phyloP scores from a whole-genome alignment of 2,888 invertebrate species.

The Melinaea menophilus region DNA sequence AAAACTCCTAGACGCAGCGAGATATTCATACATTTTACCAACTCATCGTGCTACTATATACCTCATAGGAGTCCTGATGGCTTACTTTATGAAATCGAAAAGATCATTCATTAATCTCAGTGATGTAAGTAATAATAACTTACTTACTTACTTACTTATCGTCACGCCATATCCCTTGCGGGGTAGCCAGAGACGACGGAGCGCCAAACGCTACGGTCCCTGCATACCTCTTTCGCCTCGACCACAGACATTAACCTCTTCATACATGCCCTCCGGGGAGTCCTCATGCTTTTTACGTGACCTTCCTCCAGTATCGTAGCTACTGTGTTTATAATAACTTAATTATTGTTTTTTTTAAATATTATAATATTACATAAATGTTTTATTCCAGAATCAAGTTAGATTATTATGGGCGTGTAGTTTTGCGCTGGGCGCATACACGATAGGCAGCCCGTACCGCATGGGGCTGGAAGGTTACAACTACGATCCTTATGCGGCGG shows the following conservation, averaged over 20 bases:
- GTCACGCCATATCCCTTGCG: too few relatives aligned
- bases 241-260: too few relatives aligned
- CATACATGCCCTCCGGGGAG: too few relatives aligned
- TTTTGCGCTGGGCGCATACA: conserved; percentile 55
- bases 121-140: conserved; percentile 50
- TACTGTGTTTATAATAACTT: too few relatives aligned
- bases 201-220: too few relatives aligned
- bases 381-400: conserved; percentile 53
- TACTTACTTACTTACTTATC: too few relatives aligned
- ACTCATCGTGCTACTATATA: conserved; percentile 77
- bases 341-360: background rate
- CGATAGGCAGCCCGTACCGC: conserved; percentile 72
- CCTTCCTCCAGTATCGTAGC: too few relatives aligned
- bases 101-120: conserved; percentile 57
- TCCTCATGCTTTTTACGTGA: too few relatives aligned
- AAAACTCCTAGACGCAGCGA: conserved; percentile 69
- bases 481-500: conserved; percentile 71
- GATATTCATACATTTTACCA: conserved; percentile 75
- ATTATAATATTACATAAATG: conserved; percentile 15
- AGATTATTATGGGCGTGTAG: conserved; percentile 61
- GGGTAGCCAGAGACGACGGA: too few relatives aligned
- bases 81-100: conserved; percentile 68
- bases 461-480: conserved; percentile 73
- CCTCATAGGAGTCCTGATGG: conserved; percentile 75
- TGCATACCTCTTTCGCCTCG: too few relatives aligned